These are phyloP conservation scores for Steinernema feltiae DNA, from an alignment of 1,140 invertebrate genomes.

Conservation along the genomic window DNA sequence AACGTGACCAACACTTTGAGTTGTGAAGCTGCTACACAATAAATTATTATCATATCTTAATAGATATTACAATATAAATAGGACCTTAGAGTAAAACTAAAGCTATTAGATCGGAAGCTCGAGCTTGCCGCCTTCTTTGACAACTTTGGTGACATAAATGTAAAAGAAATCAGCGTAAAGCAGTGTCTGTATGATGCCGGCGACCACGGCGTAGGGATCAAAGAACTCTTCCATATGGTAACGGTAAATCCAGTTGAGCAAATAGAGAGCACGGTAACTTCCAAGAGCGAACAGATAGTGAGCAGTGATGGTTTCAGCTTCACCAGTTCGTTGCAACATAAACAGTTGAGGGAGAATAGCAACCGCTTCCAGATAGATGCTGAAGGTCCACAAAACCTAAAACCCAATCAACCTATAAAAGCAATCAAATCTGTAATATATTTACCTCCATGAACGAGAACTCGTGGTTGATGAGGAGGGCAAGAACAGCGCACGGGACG, in stretches of 20 bases:
- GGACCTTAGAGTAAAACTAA: not conserved
- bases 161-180: constrained; percentile 99
- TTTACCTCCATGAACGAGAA: constrained; percentile 82
- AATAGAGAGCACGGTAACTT: constrained; percentile 81
- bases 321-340: constrained; percentile 95
- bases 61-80: too few species aligned
- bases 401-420: too few species aligned
- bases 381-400: constrained; percentile 62
- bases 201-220: constrained; percentile 88
- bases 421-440: too few species aligned
- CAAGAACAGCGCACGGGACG: constrained; percentile 75
- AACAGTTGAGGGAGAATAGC: constrained; percentile 97
- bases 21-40: not conserved
- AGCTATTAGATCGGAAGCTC: constrained; percentile 40
- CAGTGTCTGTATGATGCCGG: constrained; percentile 73
- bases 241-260: constrained; percentile 96
- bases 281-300: constrained; percentile 97
- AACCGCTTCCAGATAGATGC: constrained; percentile 93
- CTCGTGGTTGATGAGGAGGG: constrained; percentile 87
- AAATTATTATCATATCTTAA: not conserved
- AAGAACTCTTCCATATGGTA: constrained; percentile 86
- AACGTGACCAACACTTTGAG: too few species aligned
- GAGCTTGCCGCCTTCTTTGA: constrained; percentile 43
- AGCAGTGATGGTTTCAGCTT: constrained; percentile 97
- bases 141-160: constrained; percentile 91